Evolutionary conservation across 1,140 invertebrate species (phyloP), one percentile per base, ranked within the genome.

Genomic region (Lineus longissimus): DNA sequence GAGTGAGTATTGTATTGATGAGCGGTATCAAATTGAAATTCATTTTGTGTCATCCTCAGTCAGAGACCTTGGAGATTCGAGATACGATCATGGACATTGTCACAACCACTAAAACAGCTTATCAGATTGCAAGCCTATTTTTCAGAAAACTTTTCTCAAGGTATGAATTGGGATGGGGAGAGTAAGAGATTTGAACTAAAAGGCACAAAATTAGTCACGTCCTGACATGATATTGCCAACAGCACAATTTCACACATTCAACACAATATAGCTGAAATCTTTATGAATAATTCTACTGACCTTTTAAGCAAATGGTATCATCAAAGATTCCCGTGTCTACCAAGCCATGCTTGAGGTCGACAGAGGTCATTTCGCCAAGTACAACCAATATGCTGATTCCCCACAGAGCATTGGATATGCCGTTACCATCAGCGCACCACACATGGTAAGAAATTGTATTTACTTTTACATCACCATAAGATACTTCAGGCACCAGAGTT

Each of bases 381-480:
- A 71, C 74, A 89, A 89, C 81, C 89, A 94, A 1, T 98, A 97
- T 73, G 86, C 90, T 74, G 95, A 97, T 84, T 86, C 91, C 36
- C 95, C 95, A 0, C 94, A 83, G 63, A 72, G 70, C 40, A 84
- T 84, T 68, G 83, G 83, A 29, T 84, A 81, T 71, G 90, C 91
- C 43, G 95, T 94, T 2, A 98, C 95, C 0, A 98, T 98, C 60
- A 95, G 92, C 86, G 96, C 95, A 61, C 95, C 96, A 55, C 96
- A 98, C 83, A 99, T 98, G 96, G 93, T 95, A 85, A 82, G 62
- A 33, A 30, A 15, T 64, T 2, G 23, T 22, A 22, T 63, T n/a
- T 6, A 13, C n/a, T n/a, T n/a, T n/a, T n/a, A n/a, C n/a, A n/a
- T n/a, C n/a, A n/a, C n/a, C n/a, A n/a, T n/a, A n/a, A n/a, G n/a